These are phyloP conservation scores for Pollenia labialis DNA, from an alignment of 2,888 invertebrate genomes.

Conservation along the genomic window DNA sequence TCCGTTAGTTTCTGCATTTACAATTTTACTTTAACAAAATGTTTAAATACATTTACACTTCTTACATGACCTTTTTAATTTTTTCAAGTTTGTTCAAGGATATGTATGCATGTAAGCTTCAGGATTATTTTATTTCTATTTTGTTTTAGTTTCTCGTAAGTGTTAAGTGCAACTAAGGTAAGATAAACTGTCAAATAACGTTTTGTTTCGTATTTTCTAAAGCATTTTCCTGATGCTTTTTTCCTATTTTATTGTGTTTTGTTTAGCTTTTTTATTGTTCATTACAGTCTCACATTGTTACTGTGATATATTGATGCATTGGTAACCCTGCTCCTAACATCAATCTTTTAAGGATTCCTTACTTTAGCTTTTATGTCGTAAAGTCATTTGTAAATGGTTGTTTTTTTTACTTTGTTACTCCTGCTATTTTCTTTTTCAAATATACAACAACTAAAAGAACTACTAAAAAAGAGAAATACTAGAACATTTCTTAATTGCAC, in stretches of 20 bases:
- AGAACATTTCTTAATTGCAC: slow-evolving; percentile 60
- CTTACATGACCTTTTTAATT: neutral
- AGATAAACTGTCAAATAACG: slow-evolving; percentile 70
- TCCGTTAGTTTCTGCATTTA: neutral
- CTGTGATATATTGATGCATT: slow-evolving; percentile 43
- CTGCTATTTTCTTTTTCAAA: slow-evolving; percentile 10
- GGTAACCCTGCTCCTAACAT: slow-evolving; percentile 58
- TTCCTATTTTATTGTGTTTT: slow-evolving; percentile 21
- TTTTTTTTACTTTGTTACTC: slow-evolving; percentile 1
- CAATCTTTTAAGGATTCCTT: slow-evolving; percentile 69
- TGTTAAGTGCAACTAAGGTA: slow-evolving; percentile 69
- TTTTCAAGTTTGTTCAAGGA: neutral
- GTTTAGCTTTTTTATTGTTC: slow-evolving; percentile 14
- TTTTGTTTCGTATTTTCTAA: slow-evolving; percentile 21
- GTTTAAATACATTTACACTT: neutral
- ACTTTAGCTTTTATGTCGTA: slow-evolving; percentile 63
- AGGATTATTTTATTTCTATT: neutral
- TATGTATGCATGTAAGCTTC: neutral
- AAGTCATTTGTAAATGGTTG: slow-evolving; percentile 71
- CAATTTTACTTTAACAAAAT: neutral
- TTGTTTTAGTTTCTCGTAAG: slow-evolving; percentile 9
- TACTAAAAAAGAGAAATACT: slow-evolving; percentile 25
- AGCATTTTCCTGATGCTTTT: slow-evolving; percentile 5
- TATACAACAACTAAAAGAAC: neutral
- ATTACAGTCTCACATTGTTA: slow-evolving; percentile 14